Evolutionary conservation across 2,797 vertebrate species (phyloP), one percentile per base, ranked within the genome.

Genomic region (Phylloscopus collybita): DNA sequence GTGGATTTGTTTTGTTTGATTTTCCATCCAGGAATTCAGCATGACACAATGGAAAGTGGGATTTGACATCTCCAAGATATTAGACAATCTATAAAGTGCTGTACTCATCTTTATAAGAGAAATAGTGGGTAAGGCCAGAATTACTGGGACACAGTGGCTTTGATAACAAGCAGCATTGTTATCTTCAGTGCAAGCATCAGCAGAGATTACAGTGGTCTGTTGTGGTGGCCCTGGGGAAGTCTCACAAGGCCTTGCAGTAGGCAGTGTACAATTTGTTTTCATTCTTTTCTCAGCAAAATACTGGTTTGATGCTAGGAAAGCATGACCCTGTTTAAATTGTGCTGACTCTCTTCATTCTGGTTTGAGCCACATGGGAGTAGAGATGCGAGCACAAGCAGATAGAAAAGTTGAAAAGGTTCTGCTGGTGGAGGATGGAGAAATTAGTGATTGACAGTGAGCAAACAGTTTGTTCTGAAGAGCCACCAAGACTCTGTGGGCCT

Each of bases 91-190:
- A 4, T 88, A 62, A 89, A 95, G 73, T 71, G 22, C 50, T 96
- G 22, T 72, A 54, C 70, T 97, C 90, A 90, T 86, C 62, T 95
- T 92, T 84, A 17, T 92, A 81, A 93, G 86, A 82, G 84, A 40
- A 87, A 74, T 74, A 69, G 59, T 92, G 47, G 81, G 49, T 86
- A 82, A 61, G 65, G 71, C 50, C 73, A 75, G 57, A 96, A 86
- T 78, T 86, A 80, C 66, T 69, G 87, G 86, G 80, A 34, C 69
- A 76, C 50, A 25, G 64, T 69, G 40, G 56, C 76, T 82, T 88
- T 75, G 90, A 92, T 89, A 95, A 91, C 51, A 89, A 87, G 91
- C 81, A 84, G 32, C 26, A 26, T 81, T 93, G 57, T 95, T 95
- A 93, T 94, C 83, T 95, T 53, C 60, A n/a, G 64, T 92, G 64